Evolutionary conservation across 2,888 invertebrate genomes (phyloP).

Genomic region (Pimpla rufipes): DNA sequence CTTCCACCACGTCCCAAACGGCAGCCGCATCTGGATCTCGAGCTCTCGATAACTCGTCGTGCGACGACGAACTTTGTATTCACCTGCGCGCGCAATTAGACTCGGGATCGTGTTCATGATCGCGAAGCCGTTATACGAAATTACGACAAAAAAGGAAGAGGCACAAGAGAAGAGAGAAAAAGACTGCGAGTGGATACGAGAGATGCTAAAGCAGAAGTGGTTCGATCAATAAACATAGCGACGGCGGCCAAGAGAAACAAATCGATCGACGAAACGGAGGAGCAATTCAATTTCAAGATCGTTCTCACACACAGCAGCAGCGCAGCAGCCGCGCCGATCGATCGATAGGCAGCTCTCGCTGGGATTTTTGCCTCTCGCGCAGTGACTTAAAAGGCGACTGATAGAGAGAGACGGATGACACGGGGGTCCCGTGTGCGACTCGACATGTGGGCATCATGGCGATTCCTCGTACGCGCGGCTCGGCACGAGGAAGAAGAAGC

Average conservation of each 20-base stretch:
- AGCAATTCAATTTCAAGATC: conserved; percentile 51
- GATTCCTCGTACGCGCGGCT: conserved; percentile 61
- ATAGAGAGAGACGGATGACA: conserved; percentile 38
- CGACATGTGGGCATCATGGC: conserved; percentile 47
- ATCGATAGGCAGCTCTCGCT: conserved; percentile 42
- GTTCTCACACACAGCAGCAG: conserved; percentile 54
- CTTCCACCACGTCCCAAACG: no score
- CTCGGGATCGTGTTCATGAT: conserved; percentile 33
- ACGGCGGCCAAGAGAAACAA: conserved; percentile 26
- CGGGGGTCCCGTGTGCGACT: conserved; percentile 28
- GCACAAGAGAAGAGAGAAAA: not conserved
- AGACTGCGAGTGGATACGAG: not conserved
- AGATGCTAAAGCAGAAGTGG: conserved; percentile 4
- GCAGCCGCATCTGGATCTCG: no score
- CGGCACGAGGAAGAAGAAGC: conserved; percentile 58
- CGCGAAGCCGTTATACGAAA: not conserved
- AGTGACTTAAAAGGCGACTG: conserved; percentile 54
- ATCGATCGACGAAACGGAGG: conserved; percentile 29
- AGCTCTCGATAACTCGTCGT: not conserved
- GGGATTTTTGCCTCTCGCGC: conserved; percentile 26
- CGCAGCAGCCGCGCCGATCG: not conserved
- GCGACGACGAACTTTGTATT: not conserved
- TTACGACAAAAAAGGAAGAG: not conserved
- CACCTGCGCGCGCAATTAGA: not conserved
- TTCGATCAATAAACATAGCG: conserved; percentile 19